phyloP scores from a whole-genome alignment of 2,113 vertebrate species.

The Oceanites oceanicus region DNA sequence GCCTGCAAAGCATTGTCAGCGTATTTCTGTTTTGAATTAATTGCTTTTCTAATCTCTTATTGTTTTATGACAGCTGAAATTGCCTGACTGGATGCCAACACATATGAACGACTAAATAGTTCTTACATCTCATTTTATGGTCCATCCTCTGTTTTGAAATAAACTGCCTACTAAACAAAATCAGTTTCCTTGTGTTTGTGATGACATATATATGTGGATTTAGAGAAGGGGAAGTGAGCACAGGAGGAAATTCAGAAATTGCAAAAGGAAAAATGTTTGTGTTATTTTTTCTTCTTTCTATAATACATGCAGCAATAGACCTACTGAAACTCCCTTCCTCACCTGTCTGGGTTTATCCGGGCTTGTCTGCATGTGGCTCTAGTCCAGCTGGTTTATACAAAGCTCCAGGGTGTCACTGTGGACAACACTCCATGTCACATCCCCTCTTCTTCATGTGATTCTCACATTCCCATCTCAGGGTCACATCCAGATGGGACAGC shows the following conservation, averaged over 20 bases:
- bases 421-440: neutral
- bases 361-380: neutral
- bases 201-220: neutral
- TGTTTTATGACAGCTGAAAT: conserved; percentile 29
- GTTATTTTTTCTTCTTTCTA: neutral
- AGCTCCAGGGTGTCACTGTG: neutral
- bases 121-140: neutral
- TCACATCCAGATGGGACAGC: neutral
- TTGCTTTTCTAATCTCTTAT: conserved; percentile 34
- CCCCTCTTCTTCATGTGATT: neutral
- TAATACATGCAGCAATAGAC: accelerated
- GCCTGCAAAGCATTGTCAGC: neutral
- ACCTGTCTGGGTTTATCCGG: neutral
- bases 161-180: conserved; percentile 13
- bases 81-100: neutral
- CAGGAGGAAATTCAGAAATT: neutral
- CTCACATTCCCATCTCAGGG: neutral
- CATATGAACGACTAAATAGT: neutral
- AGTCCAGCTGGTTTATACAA: neutral
- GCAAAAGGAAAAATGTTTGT: neutral
- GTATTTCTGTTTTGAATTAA: neutral
- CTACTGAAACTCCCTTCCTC: neutral
- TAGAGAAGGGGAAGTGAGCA: neutral
- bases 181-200: neutral
- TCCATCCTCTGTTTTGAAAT: neutral